These are phyloP conservation scores for Hirundo rustica DNA, from an alignment of 2,797 vertebrate genomes.

Conservation along the genomic window DNA sequence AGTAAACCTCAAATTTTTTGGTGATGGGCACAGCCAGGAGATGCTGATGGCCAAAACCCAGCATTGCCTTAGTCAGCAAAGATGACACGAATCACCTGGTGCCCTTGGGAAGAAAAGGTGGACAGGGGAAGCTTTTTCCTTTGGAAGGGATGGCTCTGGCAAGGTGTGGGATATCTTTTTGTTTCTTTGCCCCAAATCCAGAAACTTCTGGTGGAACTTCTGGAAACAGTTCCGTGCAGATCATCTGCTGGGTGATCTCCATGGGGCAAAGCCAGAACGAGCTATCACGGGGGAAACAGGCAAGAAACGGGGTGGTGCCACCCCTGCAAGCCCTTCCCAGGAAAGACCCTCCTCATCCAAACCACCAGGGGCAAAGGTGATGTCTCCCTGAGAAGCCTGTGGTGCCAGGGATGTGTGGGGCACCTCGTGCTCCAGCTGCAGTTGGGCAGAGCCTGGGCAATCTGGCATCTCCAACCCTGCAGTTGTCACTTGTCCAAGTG, in stretches of 20 bases:
- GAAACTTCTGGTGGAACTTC: not conserved
- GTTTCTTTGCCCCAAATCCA: not conserved
- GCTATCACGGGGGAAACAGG: not conserved
- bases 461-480: not conserved
- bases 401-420: not conserved
- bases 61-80: not conserved
- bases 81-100: fast-evolving
- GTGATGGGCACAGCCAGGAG: not conserved
- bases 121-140: not conserved
- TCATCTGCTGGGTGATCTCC: not conserved
- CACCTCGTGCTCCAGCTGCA: not conserved
- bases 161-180: not conserved
- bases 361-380: no score
- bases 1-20: not conserved
- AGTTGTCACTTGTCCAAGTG: not conserved
- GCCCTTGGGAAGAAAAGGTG: not conserved
- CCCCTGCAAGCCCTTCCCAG: not conserved
- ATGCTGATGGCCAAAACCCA: not conserved
- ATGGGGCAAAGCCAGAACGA: not conserved
- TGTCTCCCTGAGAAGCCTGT: fast-evolving
- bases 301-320: not conserved
- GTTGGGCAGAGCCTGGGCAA: not conserved
- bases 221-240: not conserved
- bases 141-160: not conserved
- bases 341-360: not conserved